Base-by-base conservation (phyloP, 2,113 vertebrate genomes). In the Asarcornis scutulata region DNA sequence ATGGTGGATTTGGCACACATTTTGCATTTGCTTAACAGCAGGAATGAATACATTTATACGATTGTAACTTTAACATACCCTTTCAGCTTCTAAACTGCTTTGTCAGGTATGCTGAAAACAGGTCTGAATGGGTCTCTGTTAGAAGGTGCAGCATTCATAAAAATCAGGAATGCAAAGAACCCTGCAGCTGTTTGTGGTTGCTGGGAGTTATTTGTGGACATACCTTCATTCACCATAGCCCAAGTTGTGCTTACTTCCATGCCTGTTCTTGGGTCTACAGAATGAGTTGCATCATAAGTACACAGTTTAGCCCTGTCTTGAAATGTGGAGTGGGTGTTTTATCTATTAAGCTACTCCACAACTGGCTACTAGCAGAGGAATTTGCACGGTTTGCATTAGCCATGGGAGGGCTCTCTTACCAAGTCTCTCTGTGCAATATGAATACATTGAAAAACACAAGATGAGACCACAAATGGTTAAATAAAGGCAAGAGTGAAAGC, bases 101-200 rank as follows among this genome's bases (percentile, higher is more conserved):
- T 79, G 42, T 68, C 26, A 13, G 13, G n/a, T 22, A 83, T n/a
- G 13, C 32, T 60, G 52, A 60, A 77, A 93, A 25, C 13, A 23
- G 1, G 0, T 29, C 32, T 36, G 42, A 59, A 7, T 23, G 13
- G 9, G 38, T 60, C 1, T 1, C 17, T 52, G 2, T 25, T 56
- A 60, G 27, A 82, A 67, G 1, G 4, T 48, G 11, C 29, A 56
- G 36, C 34, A 8, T 5, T 48, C 34, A 31, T 34, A 52, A 50
- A 91, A 85, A 32, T 7, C 29, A 66, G 36, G 9, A 25, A 9
- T 31, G 16, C 67, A 32, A 53, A 80, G 81, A 72, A 20, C 7
- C 8, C 32, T 27, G 21, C 23, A 6, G 17, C 7, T 38, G 25
- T 11, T 29, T 48, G 11, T 32, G 29, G 13, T 27, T 83, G 36